These are phyloP conservation scores for Acipenser oxyrinchus DNA, from an alignment of 2,797 vertebrate genomes.

Conservation along the genomic window DNA sequence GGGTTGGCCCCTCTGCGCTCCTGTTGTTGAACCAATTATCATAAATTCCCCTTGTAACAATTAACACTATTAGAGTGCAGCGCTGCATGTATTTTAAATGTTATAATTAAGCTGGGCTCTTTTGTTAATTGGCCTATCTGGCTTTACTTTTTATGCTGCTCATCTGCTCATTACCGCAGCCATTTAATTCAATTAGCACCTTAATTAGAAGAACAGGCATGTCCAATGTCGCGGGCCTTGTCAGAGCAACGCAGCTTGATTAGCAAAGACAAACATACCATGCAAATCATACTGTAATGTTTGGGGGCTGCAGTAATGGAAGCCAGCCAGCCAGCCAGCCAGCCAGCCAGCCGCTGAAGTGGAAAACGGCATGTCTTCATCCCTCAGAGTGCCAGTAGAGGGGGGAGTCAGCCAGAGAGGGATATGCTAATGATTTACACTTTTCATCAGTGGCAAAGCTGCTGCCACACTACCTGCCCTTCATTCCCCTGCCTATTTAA, in stretches of 20 bases:
- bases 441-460: slow-evolving; percentile 19
- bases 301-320: slow-evolving; percentile 49
- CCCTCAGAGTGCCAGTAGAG: slow-evolving; percentile 17
- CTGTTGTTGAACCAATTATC: slow-evolving; percentile 91
- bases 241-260: slow-evolving; percentile 70
- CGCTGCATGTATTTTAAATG: slow-evolving; percentile 85
- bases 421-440: slow-evolving; percentile 45
- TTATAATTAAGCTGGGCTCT: slow-evolving; percentile 95
- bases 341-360: slow-evolving; percentile 49
- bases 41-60: slow-evolving; percentile 93
- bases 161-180: slow-evolving; percentile 90
- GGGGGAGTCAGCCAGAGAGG: slow-evolving; percentile 18
- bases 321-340: slow-evolving; percentile 35
- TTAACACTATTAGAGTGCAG: slow-evolving; percentile 85
- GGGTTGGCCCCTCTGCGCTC: slow-evolving; percentile 54
- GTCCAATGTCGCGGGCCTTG: slow-evolving; percentile 83
- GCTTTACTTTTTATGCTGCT: slow-evolving; percentile 96
- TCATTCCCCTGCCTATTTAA: background rate
- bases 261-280: slow-evolving; percentile 88
- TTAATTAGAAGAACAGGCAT: slow-evolving; percentile 97
- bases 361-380: slow-evolving; percentile 56
- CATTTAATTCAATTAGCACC: slow-evolving; percentile 99
- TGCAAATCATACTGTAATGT: slow-evolving; percentile 71
- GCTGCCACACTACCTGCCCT: background rate
- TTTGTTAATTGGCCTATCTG: slow-evolving; percentile 99